Evolutionary conservation across 2,888 invertebrate species (phyloP), one percentile per base, ranked within the genome.

Genomic region (Yponomeuta cagnagella): DNA sequence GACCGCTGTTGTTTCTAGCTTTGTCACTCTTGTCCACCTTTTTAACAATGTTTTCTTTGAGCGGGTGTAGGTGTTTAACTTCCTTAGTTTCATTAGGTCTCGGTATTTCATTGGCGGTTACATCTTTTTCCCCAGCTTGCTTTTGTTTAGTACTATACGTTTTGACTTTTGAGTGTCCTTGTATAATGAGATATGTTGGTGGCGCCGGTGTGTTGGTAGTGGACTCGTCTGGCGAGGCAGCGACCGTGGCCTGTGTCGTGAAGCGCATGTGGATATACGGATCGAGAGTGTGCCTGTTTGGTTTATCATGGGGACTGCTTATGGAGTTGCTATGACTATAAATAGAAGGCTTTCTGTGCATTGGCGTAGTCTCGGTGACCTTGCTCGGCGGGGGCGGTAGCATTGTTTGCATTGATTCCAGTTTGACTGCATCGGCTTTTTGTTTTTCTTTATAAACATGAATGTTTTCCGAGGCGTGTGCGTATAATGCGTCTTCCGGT

Each of bases 81-180:
- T 90, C 88, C 73, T 88, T 92, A 48, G 92, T 91, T 79, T 93
- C 91, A 72, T 90, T 87, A 6, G 83, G 84, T 74, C 90, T 91
- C 12, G 89, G 82, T 73, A 94, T 93, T 79, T 94, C 94, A 75
- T 94, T 94, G 70, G 75, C 81, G 23, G 77, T 77, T 1, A 79
- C 76, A 65, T 83, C 80, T 72, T 89, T 87, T 48, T 90, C 88
- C 4, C 91, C 89, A 5, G 63, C 10, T 5, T 63, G 63, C 73
- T 87, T 85, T 72, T 93, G 93, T 73, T 93, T 93, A 0, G 95
- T 95, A 15, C 96, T 95, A 79, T 97, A 97, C 0, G 96, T 96
- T 88, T 96, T 96, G 0, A 97, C 96, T 88, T 96, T 96, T 0
- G 96, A 96, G 82, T 97, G 96, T 0, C 96, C 96, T 84, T 97